A percentile compares a stretch with the other conserved stretches of the same genome.
These are phyloP conservation scores for Disparrhopalites patrizii DNA, from an alignment of 2,888 invertebrate genomes.

Conservation along the genomic window DNA sequence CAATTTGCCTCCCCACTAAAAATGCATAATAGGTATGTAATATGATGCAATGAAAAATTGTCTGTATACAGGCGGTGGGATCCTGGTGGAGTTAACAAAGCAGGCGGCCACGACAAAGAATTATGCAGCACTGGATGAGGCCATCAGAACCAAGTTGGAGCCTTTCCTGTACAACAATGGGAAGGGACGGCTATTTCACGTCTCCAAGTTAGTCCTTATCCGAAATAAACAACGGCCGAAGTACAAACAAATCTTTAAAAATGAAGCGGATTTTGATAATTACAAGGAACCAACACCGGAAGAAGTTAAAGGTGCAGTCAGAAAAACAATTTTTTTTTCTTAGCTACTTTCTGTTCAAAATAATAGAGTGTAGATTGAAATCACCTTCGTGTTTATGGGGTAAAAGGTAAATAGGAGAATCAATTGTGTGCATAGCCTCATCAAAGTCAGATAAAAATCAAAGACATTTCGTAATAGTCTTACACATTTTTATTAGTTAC, in stretches of 20 bases:
- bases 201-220: constrained; percentile 79
- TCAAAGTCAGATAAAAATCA: no score
- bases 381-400: no score
- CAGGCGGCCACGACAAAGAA: constrained; percentile 84
- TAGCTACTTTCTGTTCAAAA: no score
- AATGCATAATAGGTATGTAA: not conserved
- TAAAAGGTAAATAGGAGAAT: no score
- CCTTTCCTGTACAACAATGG: constrained; percentile 93
- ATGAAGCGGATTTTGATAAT: constrained; percentile 46
- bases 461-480: no score
- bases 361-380: no score
- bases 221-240: constrained; percentile 80
- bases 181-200: constrained; percentile 82
- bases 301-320: constrained; percentile 40
- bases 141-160: constrained; percentile 83
- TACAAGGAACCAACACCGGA: constrained; percentile 38
- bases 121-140: constrained; percentile 86
- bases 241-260: constrained; percentile 61
- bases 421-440: no score
- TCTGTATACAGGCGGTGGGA: constrained; percentile 85
- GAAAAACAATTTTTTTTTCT: no score
- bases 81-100: constrained; percentile 91
- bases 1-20: no score
- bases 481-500: no score
- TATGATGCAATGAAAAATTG: no score